Conservation (phyloP, 2,888 invertebrate genomes). For the Megalurothrips usitatus region DNA sequence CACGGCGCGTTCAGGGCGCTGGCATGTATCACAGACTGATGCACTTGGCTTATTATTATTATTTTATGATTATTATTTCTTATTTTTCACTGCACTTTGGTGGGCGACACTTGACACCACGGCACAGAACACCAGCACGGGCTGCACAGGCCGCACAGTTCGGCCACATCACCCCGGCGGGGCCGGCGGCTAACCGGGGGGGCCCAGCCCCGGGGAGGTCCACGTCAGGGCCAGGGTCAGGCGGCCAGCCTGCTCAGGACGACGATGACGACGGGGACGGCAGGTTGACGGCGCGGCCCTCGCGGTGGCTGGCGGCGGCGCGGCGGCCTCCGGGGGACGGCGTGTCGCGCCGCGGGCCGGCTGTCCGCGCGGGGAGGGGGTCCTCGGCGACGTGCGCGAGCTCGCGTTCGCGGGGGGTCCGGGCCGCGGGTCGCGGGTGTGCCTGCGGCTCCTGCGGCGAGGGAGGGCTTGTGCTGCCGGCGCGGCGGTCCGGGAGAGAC, state of each 20-base stretch:
- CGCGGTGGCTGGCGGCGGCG: too few relatives aligned
- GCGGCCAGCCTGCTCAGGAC: too few relatives aligned
- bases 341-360: neutral
- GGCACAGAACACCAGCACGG: too few relatives aligned
- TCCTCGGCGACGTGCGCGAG: neutral
- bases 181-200: neutral
- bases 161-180: too few relatives aligned
- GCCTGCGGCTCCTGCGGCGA: neutral
- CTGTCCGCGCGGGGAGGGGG: neutral
- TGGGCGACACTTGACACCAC: neutral
- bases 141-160: too few relatives aligned
- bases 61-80: too few relatives aligned
- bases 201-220: neutral
- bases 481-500: neutral
- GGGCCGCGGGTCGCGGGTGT: neutral
- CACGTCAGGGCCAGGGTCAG: too few relatives aligned
- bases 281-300: too few relatives aligned
- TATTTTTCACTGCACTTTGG: neutral
- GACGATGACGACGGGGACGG: too few relatives aligned
- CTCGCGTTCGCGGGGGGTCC: neutral
- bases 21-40: neutral
- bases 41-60: neutral
- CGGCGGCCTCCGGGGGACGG: too few relatives aligned
- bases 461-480: neutral
- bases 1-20: neutral